Evolutionary conservation across 1,140 invertebrate species (phyloP), one percentile per base, ranked within the genome.

Genomic region (Orius insidiosus): DNA sequence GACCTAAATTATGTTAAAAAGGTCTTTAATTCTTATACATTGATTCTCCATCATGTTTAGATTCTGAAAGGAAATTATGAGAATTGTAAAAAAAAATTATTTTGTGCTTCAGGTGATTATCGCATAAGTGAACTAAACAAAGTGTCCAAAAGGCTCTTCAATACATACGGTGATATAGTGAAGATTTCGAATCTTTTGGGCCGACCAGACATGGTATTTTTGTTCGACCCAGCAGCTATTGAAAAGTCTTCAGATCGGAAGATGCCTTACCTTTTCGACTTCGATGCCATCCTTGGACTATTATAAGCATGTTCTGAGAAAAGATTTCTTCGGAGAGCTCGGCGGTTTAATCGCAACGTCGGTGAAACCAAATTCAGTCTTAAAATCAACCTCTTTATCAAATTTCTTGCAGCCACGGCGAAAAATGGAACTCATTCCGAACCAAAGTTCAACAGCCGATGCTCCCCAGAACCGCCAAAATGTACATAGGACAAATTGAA

Each of bases 361-460:
- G 76, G 76, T 71, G 51, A 11, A 3, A 18, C 6, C 3, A 36
- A 36, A 36, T 5, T 5, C 3, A 10, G 14, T n/a, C n/a, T n/a
- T n/a, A 9, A 36, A 36, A 36, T 36, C 9, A n/a, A 4, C 35
- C 3, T 36, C 14, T 11, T n/a, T 36, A 10, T n/a, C n/a, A n/a
- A n/a, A 36, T 36, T 36, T 15, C 9, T 10, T 36, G 14, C 66
- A 87, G 84, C n/a, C 84, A 86, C 56, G 84, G 84, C 14, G 73
- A 76, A 59, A 75, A 76, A 51, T 88, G 85, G 85, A 79, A 82
- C 55, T 68, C 69, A 45, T 83, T 87, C 55, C 69, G 84, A 31
- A 78, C 73, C 19, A 77, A 81, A 63, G 80, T 85, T n/a, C 83
- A 86, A 54, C 81, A 85, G 59, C 70, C 79, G n/a, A 69, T 87